A percentile compares a stretch with the other conserved stretches of the same genome.
Conservation (phyloP, 37 sponge, comb jelly and placozoan genomes). For the Halichondria panicea region DNA sequence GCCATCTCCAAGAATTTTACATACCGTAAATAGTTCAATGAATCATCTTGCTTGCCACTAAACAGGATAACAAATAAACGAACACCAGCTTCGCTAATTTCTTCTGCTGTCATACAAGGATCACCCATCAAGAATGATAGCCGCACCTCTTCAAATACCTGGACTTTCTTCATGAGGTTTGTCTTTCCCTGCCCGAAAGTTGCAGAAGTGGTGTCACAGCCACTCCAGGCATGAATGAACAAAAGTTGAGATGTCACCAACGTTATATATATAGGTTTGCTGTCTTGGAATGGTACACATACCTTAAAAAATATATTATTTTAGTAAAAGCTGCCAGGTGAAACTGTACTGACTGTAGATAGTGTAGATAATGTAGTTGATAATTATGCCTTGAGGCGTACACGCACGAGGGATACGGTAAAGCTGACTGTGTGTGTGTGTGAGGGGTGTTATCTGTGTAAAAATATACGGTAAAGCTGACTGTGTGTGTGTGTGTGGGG, state of each 20-base stretch:
- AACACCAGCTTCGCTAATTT: conserved; percentile 36
- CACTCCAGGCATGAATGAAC: conserved; percentile 47
- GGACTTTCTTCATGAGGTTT: conserved; percentile 14
- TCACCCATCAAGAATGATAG: conserved; percentile 36
- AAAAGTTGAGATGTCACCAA: conserved; percentile 9
- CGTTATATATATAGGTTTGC: no score
- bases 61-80: conserved; percentile 31
- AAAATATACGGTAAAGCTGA: no score
- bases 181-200: conserved; percentile 49
- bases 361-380: no score
- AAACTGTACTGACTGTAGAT: no score
- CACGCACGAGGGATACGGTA: no score
- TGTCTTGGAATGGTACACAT: no score
- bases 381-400: no score
- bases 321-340: no score
- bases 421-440: no score
- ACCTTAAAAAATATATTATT: no score
- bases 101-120: conserved; percentile 17
- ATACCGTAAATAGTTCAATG: conserved; percentile 30
- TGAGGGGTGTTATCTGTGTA: no score
- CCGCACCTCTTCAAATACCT: conserved; percentile 19
- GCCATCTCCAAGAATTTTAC: conserved; percentile 53
- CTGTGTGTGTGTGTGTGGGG: no score
- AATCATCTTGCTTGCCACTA: conserved; percentile 53
- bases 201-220: conserved; percentile 48